Conservation (phyloP, 92 coral and sea anemone genomes). For the Galaxea fascicularis region DNA sequence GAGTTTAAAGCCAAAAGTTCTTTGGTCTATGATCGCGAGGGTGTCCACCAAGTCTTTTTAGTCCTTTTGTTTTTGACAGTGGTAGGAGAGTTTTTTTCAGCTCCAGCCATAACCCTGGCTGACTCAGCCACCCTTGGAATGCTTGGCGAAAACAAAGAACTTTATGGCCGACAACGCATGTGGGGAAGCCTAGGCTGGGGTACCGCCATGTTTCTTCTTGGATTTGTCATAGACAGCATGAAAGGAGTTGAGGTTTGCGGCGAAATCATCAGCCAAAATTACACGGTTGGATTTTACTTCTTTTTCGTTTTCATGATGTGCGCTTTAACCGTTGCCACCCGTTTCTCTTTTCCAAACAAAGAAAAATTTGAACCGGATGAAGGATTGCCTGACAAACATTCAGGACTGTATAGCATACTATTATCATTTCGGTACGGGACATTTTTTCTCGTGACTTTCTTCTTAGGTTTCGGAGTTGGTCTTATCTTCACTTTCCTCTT, state of each 20-base stretch:
- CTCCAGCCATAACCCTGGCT: conserved; percentile 98
- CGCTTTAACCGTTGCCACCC: conserved; percentile 96
- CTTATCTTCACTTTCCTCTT: conserved; percentile 94
- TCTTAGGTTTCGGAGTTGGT: conserved; percentile 96
- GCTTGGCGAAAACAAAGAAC: conserved; percentile 96
- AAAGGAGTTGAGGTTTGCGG: conserved; percentile 98
- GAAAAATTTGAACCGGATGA: conserved; percentile 54
- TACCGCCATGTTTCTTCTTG: conserved; percentile 93
- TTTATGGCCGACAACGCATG: conserved; percentile 92
- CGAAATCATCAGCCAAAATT: conserved; percentile 95
- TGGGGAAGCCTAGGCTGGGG: conserved; percentile 99
- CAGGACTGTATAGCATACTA: conserved; percentile 81
- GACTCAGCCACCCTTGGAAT: conserved; percentile 97
- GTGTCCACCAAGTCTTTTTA: conserved; percentile 97
- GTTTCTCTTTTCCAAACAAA: conserved; percentile 84
- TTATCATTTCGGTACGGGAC: conserved; percentile 81
- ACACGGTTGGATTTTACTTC: conserved; percentile 96
- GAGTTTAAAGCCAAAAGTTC: conserved; percentile 96
- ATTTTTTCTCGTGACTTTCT: conserved; percentile 90
- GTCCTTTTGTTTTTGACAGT: conserved; percentile 93
- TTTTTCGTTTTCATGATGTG: conserved; percentile 95
- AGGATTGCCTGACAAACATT: conserved; percentile 25
- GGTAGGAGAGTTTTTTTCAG: conserved; percentile 97
- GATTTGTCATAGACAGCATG: conserved; percentile 93
- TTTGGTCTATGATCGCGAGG: conserved; percentile 94